Evolutionary conservation across 2,888 invertebrate species (phyloP).

Genomic region (Scrobipalpa costella): DNA sequence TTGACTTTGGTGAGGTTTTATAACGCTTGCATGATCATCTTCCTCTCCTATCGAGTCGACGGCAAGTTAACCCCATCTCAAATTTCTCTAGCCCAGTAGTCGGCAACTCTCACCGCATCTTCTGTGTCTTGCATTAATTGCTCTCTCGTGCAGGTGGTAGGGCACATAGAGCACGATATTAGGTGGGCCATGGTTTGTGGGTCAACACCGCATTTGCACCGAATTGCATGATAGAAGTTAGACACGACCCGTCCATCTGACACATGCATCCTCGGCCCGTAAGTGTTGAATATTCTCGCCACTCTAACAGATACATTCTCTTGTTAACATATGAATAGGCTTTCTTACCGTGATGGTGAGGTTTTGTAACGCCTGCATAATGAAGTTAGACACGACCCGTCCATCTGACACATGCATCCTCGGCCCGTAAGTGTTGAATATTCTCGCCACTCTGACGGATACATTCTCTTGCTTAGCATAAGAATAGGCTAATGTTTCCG

Average conservation of each 20-base stretch:
- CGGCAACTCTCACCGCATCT: too few relatives aligned
- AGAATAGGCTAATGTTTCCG: constrained; percentile 96
- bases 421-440: constrained; percentile 99
- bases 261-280: constrained; percentile 99
- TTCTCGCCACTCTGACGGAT: constrained; percentile 96
- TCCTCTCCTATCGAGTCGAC: too few relatives aligned
- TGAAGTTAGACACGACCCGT: constrained; percentile 98
- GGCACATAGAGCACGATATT: too few relatives aligned
- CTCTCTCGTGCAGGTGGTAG: too few relatives aligned
- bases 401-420: constrained; percentile 99
- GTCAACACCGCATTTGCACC: too few relatives aligned
- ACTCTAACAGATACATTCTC: constrained; percentile 87
- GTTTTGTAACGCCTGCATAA: constrained; percentile 96
- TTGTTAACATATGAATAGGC: background rate
- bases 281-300: constrained; percentile 99
- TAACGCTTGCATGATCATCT: too few relatives aligned
- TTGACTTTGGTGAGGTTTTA: too few relatives aligned
- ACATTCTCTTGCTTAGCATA: constrained; percentile 99
- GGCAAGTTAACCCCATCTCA: too few relatives aligned
- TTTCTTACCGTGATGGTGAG: constrained; percentile 94
- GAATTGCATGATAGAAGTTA: too few relatives aligned
- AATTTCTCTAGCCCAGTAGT: too few relatives aligned
- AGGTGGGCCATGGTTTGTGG: too few relatives aligned
- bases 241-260: constrained; percentile 99
- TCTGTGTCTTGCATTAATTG: too few relatives aligned